Evolutionary conservation across 2,113 vertebrate species (phyloP).

Genomic region (Microtus ochrogaster): DNA sequence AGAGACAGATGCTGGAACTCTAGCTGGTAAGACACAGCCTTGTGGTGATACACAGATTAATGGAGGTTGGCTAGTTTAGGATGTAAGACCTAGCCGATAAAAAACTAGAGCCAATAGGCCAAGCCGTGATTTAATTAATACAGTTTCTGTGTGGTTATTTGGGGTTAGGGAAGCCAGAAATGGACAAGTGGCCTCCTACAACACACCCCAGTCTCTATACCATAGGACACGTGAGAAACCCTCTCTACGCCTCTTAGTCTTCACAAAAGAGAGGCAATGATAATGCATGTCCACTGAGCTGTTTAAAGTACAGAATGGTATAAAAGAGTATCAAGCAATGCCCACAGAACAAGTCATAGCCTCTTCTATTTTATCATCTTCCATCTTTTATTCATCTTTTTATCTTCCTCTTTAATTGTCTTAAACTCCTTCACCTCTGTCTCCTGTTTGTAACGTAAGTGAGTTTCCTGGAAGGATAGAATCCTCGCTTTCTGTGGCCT

Average conservation of each 20-base stretch:
- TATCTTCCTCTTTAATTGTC: background rate
- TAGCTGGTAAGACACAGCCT: too few species aligned
- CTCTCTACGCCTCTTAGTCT: background rate
- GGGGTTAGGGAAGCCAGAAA: too few species aligned
- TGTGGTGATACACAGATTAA: too few species aligned
- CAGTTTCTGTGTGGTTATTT: too few species aligned
- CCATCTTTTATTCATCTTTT: background rate
- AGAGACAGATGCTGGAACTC: too few species aligned
- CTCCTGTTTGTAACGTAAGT: background rate
- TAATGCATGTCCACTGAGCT: background rate
- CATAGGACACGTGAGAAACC: background rate
- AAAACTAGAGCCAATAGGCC: too few species aligned
- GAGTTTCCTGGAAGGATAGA: background rate
- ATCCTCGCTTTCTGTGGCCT: background rate
- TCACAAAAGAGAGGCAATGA: background rate
- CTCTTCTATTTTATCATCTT: conserved; percentile 41
- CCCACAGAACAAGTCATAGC: background rate
- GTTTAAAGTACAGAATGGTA: conserved; percentile 38
- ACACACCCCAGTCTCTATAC: background rate
- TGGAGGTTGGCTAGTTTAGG: too few species aligned
- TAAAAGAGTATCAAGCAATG: background rate
- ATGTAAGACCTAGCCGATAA: too few species aligned
- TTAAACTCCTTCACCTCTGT: conserved; percentile 5
- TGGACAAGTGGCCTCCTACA: too few species aligned
- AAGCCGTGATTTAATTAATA: too few species aligned